Evolutionary conservation across 2,113 vertebrate species (phyloP).

Genomic region (Otis tarda): DNA sequence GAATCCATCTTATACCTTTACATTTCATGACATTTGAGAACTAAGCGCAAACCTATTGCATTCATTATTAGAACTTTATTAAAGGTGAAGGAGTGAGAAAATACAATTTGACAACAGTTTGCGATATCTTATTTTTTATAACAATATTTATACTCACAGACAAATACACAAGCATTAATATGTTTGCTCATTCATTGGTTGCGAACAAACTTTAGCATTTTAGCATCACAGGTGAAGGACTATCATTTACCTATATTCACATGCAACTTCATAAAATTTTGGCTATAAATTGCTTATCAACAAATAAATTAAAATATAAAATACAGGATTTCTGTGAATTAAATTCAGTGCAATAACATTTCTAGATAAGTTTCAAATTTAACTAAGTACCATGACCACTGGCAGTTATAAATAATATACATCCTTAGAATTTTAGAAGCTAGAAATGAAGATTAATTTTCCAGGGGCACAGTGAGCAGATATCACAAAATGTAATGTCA

Average conservation of each 20-base stretch:
- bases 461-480: neutral
- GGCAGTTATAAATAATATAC: neutral
- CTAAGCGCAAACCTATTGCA: neutral
- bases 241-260: neutral
- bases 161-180: neutral
- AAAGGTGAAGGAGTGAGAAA: constrained; percentile 12
- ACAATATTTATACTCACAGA: neutral
- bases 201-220: neutral
- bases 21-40: constrained; percentile 1
- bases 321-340: neutral
- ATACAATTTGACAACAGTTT: neutral
- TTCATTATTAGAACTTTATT: neutral
- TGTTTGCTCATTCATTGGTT: constrained; percentile 6
- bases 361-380: constrained; percentile 6
- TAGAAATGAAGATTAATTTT: constrained; percentile 45
- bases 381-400: neutral
- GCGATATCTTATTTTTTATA: neutral
- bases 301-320: neutral
- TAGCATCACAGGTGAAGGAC: neutral
- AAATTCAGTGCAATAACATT: neutral
- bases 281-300: neutral
- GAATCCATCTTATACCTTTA: neutral
- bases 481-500: neutral
- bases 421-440: constrained; percentile 3
- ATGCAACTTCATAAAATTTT: neutral